Evolutionary conservation across 1,140 invertebrate species (phyloP).

Genomic region (Alviniconcha marisindica): DNA sequence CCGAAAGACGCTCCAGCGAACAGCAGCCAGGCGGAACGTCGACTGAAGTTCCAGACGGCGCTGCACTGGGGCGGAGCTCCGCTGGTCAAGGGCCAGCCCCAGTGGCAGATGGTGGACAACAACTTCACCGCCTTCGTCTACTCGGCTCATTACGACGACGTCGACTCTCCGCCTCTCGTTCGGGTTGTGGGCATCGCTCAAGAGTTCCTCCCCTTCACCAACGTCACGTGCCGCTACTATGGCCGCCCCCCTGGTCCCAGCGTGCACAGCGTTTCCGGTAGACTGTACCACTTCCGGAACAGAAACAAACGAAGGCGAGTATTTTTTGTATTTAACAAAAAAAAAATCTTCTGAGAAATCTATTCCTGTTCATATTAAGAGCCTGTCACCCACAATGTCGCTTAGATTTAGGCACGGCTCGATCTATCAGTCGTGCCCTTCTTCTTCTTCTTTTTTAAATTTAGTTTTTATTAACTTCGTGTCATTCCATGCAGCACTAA

Average conservation of each 20-base stretch:
- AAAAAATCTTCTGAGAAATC: too few relatives aligned
- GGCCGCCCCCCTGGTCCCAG: not conserved
- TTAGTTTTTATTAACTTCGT: not conserved
- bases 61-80: not conserved
- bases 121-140: not conserved
- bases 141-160: slow-evolving; percentile 18
- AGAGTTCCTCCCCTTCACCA: not conserved
- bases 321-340: too few relatives aligned
- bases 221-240: slow-evolving; percentile 6
- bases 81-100: not conserved
- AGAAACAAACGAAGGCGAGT: not conserved
- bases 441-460: not conserved
- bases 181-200: slow-evolving; percentile 3
- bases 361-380: not conserved
- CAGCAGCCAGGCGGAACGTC: too few relatives aligned
- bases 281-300: slow-evolving; percentile 19
- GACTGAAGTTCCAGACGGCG: not conserved
- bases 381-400: not conserved
- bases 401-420: not conserved
- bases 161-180: not conserved
- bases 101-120: slow-evolving; percentile 22
- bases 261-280: not conserved
- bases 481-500: too few relatives aligned
- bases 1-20: too few relatives aligned
- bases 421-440: not conserved